These are phyloP conservation scores for Ctenochaetus hawaiiensis DNA, from an alignment of 2,797 vertebrate genomes.

Conservation along the genomic window DNA sequence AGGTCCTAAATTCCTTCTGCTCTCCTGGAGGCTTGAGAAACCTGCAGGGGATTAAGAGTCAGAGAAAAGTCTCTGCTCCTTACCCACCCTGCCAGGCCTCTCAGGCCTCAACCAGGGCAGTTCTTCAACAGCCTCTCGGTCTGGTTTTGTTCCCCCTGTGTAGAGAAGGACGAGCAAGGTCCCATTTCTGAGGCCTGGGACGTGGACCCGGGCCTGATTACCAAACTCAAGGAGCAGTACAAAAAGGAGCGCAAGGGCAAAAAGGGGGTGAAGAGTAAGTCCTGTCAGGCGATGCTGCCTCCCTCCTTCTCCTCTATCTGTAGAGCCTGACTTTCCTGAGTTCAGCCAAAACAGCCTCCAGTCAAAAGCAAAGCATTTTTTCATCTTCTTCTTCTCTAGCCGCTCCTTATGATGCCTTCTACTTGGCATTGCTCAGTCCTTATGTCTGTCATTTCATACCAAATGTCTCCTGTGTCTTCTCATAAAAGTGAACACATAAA, in stretches of 20 bases:
- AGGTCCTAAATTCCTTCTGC: slow-evolving; percentile 1
- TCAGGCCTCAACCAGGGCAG: slow-evolving; percentile 53
- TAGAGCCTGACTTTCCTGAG: slow-evolving; percentile 71
- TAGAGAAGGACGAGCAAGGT: slow-evolving; percentile 99
- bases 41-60: slow-evolving; percentile 44
- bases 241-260: slow-evolving; percentile 99
- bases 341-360: slow-evolving; percentile 65
- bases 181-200: slow-evolving; percentile 98
- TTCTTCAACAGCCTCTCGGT: slow-evolving; percentile 84
- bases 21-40: slow-evolving; percentile 42
- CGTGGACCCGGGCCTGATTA: slow-evolving; percentile 99
- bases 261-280: slow-evolving; percentile 99
- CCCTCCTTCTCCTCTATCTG: slow-evolving; percentile 69
- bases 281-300: slow-evolving; percentile 87
- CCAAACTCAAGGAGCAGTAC: slow-evolving; percentile 99
- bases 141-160: slow-evolving; percentile 93
- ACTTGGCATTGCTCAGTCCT: slow-evolving; percentile 85
- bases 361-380: slow-evolving; percentile 61
- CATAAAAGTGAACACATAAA: slow-evolving; percentile 17
- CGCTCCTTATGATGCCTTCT: slow-evolving; percentile 80
- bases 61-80: slow-evolving; percentile 23
- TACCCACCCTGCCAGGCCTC: slow-evolving; percentile 36
- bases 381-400: slow-evolving; percentile 81
- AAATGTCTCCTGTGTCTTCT: slow-evolving; percentile 47
- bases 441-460: slow-evolving; percentile 55